Evolutionary conservation across 2,888 invertebrate species (phyloP), one percentile per base, ranked within the genome.

Genomic region (Zygogramma bicolorata): DNA sequence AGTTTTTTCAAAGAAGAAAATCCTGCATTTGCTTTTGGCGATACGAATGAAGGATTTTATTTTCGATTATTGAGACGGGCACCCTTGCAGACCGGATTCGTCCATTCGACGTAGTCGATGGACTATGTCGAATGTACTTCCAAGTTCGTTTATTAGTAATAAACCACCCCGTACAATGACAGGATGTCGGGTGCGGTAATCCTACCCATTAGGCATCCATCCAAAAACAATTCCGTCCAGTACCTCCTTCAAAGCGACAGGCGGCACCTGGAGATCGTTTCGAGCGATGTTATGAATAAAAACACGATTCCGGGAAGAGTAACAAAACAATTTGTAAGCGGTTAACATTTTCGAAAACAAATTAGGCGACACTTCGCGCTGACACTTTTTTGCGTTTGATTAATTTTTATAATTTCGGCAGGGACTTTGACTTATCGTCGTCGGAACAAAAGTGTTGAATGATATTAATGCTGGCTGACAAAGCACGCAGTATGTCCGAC

Each of bases 281-380:
- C 62, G n/a, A 57, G 57, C 63, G 31, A 63, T 69, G 59, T 70
- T 70, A 65, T 69, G 69, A 70, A 70, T 70, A 70, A 70, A 70
- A 70, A 70, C 63, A 65, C 46, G 58, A 66, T 77, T 77, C 79
- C 70, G 63, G 71, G 60, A 59, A 59, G 18, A 61, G 74, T 69
- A 73, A 77, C 73, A 73, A 71, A 73, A 75, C 76, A 76, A 78
- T 76, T 78, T 76, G 77, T 76, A 78, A 75, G 61, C 75, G 70
- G 75, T 74, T 71, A 74, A 75, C 71, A 72, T 62, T 75, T 70
- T 67, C 59, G 61, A 68, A 75, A 77, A 77, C 74, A 77, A 74
- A 77, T 77, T 73, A 74, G 49, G 60, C 66, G 67, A 68, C 73
- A 57, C 68, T 65, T 66, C 62, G 58, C 69, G 70, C 63, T 76